These are phyloP conservation scores for Acipenser transmontanus DNA, from an alignment of 2,797 vertebrate genomes.

Conservation along the genomic window DNA sequence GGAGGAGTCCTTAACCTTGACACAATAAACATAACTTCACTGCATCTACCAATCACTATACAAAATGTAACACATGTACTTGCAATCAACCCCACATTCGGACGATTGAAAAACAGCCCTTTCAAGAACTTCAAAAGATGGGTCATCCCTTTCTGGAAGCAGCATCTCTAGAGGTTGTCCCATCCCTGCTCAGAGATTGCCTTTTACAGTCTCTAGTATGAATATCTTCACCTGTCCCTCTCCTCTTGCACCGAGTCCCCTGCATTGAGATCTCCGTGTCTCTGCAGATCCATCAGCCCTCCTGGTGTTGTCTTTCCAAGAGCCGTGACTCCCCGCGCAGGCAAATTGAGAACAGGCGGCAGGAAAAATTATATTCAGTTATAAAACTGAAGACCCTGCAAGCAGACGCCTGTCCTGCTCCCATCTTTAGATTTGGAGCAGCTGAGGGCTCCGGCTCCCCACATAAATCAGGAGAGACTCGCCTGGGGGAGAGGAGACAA, in stretches of 20 bases:
- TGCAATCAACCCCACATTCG: too few species aligned
- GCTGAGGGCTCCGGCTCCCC: constrained; percentile 8
- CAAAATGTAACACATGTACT: too few species aligned
- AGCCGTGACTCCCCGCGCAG: neutral
- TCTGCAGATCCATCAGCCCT: constrained; percentile 12
- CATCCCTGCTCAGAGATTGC: neutral
- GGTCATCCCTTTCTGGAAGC: too few species aligned
- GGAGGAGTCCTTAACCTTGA: too few species aligned
- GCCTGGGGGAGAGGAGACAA: neutral
- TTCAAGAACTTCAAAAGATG: too few species aligned
- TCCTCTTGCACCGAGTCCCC: neutral
- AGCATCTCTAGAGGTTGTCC: too few species aligned
- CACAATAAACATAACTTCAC: too few species aligned
- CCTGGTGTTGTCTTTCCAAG: neutral
- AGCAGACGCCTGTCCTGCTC: neutral
- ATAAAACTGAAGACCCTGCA: constrained; percentile 8
- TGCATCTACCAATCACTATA: too few species aligned
- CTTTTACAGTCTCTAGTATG: constrained; percentile 22
- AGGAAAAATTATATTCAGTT: constrained; percentile 9
- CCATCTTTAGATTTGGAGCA: constrained; percentile 16
- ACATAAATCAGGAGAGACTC: constrained; percentile 14
- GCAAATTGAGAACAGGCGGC: neutral
- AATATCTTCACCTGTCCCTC: constrained; percentile 27
- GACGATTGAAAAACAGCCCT: too few species aligned
- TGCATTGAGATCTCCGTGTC: constrained; percentile 8